Base-by-base conservation (phyloP, 2,113 vertebrate genomes). In the Cepphus grylle region DNA sequence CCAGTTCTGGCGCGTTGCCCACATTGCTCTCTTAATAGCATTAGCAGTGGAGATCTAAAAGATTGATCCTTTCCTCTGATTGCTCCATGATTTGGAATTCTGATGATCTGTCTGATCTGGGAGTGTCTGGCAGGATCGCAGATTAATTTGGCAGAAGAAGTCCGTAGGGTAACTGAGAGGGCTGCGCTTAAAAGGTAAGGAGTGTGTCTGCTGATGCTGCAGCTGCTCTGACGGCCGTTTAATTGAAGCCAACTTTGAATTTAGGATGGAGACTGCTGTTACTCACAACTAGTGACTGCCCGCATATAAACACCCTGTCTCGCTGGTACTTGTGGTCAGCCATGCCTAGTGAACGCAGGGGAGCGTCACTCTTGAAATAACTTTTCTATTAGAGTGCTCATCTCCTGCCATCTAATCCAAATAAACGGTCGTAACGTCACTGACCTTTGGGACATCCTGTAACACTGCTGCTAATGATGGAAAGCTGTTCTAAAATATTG, bases 61-160 rank as follows among this genome's bases (percentile, higher is more conserved):
- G 94, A 94, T 94, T 73, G 94, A 95, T 94, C 63, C 50, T 70
- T 86, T 92, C 71, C 67, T 92, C 82, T 86, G 96, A 95, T 94
- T 89, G 81, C 62, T 55, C 91, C 84, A 3, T 88, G 26, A 72
- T 93, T 94, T 70, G 79, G 74, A 83, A 91, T 27, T 47, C 67
- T 49, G 78, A 22, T 81, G 81, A 55, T 95, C 21, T 90, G 56
- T 93, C 91, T 95, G 95, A 93, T 77, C 86, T 87, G 81, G 94
- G 95, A 95, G 91, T 66, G 81, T 81, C 84, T 93, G 94, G 89
- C 86, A 81, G 65, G 83, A 58, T 81, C 4, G 2, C 67, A 87
- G 45, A 86, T 90, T 69, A 38, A 88, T 96, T 91, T 95, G 95
- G 91, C 95, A 86, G 72, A 22, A 49, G 34, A 7, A 27, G 34